Percentiles rank a stretch among this genome's conserved stretches.
These are phyloP conservation scores for Perca schrenkii DNA, from an alignment of 2,113 vertebrate genomes.

Conservation along the genomic window DNA sequence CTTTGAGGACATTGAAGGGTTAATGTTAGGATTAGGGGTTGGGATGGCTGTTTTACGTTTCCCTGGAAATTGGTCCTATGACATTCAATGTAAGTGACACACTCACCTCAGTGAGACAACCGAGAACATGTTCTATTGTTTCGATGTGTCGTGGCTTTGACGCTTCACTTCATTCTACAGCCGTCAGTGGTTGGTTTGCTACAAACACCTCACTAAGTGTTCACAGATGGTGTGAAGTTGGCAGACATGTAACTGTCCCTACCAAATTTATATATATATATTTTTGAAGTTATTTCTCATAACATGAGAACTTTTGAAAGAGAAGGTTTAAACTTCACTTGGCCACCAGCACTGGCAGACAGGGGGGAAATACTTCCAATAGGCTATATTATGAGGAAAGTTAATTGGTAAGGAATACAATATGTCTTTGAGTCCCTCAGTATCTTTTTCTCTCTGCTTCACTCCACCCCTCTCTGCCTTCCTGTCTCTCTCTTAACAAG, in stretches of 20 bases:
- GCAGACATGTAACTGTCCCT: conserved; percentile 40
- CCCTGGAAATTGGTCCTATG: not conserved
- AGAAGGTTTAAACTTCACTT: conserved; percentile 34
- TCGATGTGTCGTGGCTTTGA: conserved; percentile 29
- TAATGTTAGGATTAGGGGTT: no score
- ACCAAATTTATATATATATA: conserved; percentile 13
- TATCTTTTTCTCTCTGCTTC: conserved; percentile 36
- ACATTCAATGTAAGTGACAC: conserved; percentile 1
- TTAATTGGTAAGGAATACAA: conserved; percentile 69
- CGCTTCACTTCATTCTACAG: conserved; percentile 48
- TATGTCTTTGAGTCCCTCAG: conserved; percentile 60
- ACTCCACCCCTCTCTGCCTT: conserved; percentile 47
- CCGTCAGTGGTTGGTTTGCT: conserved; percentile 39
- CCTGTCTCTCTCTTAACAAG: conserved; percentile 66
- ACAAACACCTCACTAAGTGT: conserved; percentile 72
- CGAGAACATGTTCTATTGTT: conserved; percentile 16
- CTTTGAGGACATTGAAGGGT: not conserved
- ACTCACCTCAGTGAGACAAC: conserved; percentile 20
- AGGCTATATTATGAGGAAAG: conserved; percentile 37
- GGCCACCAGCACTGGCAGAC: conserved; percentile 39
- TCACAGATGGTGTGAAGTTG: conserved; percentile 70
- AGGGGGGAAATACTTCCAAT: conserved; percentile 55
- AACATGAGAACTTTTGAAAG: conserved; percentile 38
- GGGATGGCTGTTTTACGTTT: no score
- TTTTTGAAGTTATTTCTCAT: conserved; percentile 33